These are phyloP conservation scores for Protosalanx chinensis DNA, from an alignment of 2,797 vertebrate species.

Conservation along the genomic window DNA sequence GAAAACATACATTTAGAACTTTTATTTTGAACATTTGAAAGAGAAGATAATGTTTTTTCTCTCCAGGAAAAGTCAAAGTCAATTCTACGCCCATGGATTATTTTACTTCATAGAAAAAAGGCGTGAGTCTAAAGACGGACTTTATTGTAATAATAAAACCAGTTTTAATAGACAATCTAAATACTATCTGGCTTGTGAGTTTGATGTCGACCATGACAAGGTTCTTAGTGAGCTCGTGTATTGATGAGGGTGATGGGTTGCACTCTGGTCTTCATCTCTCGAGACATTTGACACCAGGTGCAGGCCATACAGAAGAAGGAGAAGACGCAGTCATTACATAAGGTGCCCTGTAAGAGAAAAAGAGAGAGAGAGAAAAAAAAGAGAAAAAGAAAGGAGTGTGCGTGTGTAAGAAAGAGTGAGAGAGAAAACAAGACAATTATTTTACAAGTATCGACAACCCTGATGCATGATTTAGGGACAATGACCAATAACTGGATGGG, in stretches of 20 bases:
- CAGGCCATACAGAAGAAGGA: slow-evolving; percentile 64
- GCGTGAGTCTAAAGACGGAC: neutral
- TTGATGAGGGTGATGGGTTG: slow-evolving; percentile 34
- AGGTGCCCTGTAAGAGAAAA: slow-evolving; percentile 51
- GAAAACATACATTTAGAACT: too few species aligned
- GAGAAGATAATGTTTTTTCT: too few species aligned
- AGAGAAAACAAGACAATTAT: neutral
- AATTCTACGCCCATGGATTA: too few species aligned
- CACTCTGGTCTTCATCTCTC: slow-evolving; percentile 57
- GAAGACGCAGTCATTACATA: slow-evolving; percentile 62
- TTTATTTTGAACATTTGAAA: too few species aligned
- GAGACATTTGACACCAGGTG: slow-evolving; percentile 68
- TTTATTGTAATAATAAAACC: neutral
- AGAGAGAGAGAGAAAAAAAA: neutral
- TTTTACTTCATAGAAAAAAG: neutral
- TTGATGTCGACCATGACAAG: too few species aligned
- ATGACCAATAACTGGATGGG: neutral
- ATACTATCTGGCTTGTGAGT: too few species aligned
- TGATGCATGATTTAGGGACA: slow-evolving; percentile 8
- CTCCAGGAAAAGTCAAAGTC: too few species aligned
- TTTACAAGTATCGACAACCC: neutral
- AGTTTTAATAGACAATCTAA: too few species aligned
- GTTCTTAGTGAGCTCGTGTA: too few species aligned
- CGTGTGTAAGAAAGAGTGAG: neutral
- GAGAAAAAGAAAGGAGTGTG: too few species aligned